These are phyloP conservation scores for Lasioglossum pauxillum DNA, from an alignment of 2,888 invertebrate species.

Conservation along the genomic window DNA sequence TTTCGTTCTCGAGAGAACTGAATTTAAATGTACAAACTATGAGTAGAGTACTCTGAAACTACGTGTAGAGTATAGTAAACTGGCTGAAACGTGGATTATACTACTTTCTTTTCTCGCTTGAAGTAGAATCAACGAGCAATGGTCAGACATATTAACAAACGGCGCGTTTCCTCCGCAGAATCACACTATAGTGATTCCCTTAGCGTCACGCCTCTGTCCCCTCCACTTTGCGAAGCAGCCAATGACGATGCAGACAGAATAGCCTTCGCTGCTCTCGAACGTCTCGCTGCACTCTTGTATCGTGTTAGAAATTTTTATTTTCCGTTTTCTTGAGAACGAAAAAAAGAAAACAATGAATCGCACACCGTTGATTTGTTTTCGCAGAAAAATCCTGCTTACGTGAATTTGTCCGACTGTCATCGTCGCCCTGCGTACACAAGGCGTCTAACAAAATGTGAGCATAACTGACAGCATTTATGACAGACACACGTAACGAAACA, in stretches of 20 bases:
- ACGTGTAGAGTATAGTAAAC: not conserved
- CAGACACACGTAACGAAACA: not conserved
- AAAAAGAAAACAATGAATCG: too few relatives aligned
- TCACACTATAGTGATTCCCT: not conserved
- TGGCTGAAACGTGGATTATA: not conserved
- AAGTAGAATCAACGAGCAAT: not conserved
- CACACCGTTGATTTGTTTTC: not conserved
- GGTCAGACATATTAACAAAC: not conserved
- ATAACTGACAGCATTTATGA: not conserved
- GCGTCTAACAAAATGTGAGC: not conserved
- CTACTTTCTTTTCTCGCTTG: not conserved
- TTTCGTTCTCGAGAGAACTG: not conserved
- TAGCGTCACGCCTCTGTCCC: not conserved
- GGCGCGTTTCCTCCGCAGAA: not conserved
- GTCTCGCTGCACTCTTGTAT: not conserved
- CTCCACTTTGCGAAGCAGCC: not conserved
- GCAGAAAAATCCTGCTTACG: not conserved
- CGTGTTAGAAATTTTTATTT: not conserved
- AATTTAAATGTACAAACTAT: not conserved
- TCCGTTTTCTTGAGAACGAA: not conserved
- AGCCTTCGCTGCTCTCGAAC: not conserved
- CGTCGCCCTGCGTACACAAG: not conserved
- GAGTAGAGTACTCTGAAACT: not conserved
- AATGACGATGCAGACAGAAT: not conserved
- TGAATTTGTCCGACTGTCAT: not conserved